Percentiles rank a stretch among this genome's conserved stretches.
phyloP scores from a whole-genome alignment of 2,797 vertebrate species.

The Hoplostethus atlanticus region DNA sequence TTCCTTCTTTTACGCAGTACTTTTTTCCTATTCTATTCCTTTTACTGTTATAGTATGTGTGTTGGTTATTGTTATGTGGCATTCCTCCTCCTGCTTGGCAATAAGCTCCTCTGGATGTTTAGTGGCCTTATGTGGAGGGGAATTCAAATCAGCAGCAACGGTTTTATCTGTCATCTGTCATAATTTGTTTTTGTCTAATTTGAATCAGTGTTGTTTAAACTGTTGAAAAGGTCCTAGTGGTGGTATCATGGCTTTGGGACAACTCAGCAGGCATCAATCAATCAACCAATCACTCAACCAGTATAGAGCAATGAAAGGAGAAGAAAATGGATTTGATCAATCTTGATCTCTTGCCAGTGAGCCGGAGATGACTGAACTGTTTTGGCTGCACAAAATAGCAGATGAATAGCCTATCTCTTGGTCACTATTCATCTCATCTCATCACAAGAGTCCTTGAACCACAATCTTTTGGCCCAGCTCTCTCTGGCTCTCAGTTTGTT shows the following conservation, averaged over 20 bases:
- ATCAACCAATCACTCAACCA: constrained; percentile 50
- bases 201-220: constrained; percentile 31
- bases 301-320: constrained; percentile 54
- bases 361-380: constrained; percentile 45
- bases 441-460: constrained; percentile 38
- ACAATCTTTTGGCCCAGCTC: constrained; percentile 32
- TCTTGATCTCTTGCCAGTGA: constrained; percentile 34
- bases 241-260: constrained; percentile 41
- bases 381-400: constrained; percentile 58
- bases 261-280: constrained; percentile 42
- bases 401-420: constrained; percentile 56
- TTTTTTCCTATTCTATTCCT: not conserved
- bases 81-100: constrained; percentile 18
- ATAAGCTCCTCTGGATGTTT: not conserved
- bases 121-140: not conserved
- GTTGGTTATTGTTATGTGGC: constrained; percentile 32
- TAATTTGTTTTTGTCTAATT: constrained; percentile 40
- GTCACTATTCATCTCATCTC: constrained; percentile 54
- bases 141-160: constrained; percentile 23
- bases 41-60: not conserved
- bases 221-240: constrained; percentile 43
- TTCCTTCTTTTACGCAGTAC: not conserved
- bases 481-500: constrained; percentile 38
- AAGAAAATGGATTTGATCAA: constrained; percentile 56
- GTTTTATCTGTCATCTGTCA: constrained; percentile 32